Evolutionary conservation across 1,140 invertebrate genomes (phyloP).

Genomic region (Cotesia typhae): DNA sequence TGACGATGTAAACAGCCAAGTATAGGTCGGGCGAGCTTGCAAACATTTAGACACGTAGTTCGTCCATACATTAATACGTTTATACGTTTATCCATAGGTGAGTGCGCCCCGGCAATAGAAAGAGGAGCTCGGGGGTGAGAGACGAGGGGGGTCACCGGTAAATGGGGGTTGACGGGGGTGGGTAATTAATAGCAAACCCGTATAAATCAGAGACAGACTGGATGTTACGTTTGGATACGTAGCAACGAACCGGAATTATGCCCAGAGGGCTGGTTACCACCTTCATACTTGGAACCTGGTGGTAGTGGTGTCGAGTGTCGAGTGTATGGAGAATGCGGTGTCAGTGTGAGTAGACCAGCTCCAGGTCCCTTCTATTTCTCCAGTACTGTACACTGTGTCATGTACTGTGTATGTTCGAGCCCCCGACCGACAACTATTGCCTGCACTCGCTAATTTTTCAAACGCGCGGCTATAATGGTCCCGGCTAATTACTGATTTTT

Average conservation of each 20-base stretch:
- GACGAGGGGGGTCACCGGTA: conserved; percentile 3
- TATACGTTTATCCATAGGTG: not conserved
- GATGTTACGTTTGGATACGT: conserved; percentile 51
- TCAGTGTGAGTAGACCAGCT: too few relatives aligned
- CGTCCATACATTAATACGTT: too few relatives aligned
- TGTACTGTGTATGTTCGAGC: too few relatives aligned
- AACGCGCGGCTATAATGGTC: conserved; percentile 63
- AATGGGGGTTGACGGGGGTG: conserved; percentile 38
- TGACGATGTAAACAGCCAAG: conserved; percentile 52
- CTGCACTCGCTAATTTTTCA: conserved; percentile 60
- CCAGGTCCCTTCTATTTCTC: too few relatives aligned
- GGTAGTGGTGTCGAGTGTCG: too few relatives aligned
- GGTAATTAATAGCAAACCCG: conserved; percentile 66
- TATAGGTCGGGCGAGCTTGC: conserved; percentile 43
- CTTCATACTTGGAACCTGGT: not conserved
- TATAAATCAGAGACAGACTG: conserved; percentile 65
- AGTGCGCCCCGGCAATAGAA: not conserved
- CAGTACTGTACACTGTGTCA: too few relatives aligned
- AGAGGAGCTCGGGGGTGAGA: not conserved
- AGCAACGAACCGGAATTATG: conserved; percentile 50
- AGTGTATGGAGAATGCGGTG: too few relatives aligned
- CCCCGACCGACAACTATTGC: conserved; percentile 1
- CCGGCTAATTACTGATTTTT: conserved; percentile 66
- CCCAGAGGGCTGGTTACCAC: conserved; percentile 63
- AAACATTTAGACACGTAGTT: conserved; percentile 39